Evolutionary conservation across 2,888 invertebrate species (phyloP).

Genomic region (Alentia gelatinosa): DNA sequence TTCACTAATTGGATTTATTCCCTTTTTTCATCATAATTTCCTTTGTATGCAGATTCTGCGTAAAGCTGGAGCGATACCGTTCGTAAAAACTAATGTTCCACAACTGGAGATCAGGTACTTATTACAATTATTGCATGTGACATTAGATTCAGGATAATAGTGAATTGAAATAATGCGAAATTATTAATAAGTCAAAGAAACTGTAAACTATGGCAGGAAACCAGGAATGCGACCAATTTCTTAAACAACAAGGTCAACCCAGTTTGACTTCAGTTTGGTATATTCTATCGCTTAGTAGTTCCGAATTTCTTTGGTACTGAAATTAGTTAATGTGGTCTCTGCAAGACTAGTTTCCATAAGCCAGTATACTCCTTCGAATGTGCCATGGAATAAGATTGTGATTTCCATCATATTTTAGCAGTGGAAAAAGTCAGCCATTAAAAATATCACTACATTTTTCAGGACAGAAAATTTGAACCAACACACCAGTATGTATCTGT

Average conservation of each 20-base stretch:
- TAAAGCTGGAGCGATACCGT: neutral
- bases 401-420: neutral
- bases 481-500: neutral
- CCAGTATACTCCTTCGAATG: neutral
- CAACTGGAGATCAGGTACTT: neutral
- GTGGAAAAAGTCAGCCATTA: neutral
- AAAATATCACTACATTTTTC: neutral
- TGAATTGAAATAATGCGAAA: neutral
- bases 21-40: neutral
- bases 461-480: neutral
- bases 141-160: neutral
- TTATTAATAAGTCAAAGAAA: neutral
- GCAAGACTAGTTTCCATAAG: neutral
- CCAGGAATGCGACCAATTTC: too few relatives aligned
- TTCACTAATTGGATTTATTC: neutral
- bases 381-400: neutral
- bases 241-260: neutral
- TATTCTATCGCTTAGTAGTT: too few relatives aligned
- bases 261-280: neutral
- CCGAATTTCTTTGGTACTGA: too few relatives aligned
- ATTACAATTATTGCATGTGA: neutral
- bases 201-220: neutral
- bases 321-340: neutral
- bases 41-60: neutral
- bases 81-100: slow-evolving; percentile 26